Conservation (phyloP, 35 echinoderm and acorn worm genomes). For the Apostichopus californicus region DNA sequence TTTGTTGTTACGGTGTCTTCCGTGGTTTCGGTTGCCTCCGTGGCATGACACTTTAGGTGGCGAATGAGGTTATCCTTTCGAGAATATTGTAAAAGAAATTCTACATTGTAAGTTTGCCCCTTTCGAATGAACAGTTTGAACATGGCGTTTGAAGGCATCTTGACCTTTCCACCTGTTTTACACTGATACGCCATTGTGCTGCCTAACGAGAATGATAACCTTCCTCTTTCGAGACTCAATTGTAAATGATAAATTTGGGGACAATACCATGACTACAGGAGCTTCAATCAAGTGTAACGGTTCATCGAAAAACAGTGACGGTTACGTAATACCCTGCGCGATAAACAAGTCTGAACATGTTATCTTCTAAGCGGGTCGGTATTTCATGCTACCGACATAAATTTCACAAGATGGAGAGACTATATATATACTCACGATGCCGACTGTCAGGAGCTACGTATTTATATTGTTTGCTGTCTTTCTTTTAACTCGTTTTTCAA, state of each 20-base stretch:
- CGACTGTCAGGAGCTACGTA: too few relatives aligned
- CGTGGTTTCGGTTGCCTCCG: not conserved
- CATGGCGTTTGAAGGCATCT: slow-evolving; percentile 9
- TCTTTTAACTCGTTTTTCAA: too few relatives aligned
- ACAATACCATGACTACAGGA: not conserved
- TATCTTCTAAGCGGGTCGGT: not conserved
- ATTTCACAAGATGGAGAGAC: too few relatives aligned
- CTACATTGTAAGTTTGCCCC: not conserved
- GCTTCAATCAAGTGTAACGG: not conserved
- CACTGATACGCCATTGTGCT: slow-evolving; percentile 7
- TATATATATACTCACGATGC: too few relatives aligned
- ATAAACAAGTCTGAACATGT: not conserved
- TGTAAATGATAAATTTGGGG: not conserved
- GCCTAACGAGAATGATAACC: not conserved
- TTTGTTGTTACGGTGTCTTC: not conserved
- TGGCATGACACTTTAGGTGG: not conserved
- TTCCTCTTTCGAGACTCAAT: not conserved
- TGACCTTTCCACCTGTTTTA: slow-evolving; percentile 6
- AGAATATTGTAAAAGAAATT: slow-evolving; percentile 8
- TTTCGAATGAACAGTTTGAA: slow-evolving; percentile 8
- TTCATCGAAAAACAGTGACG: not conserved
- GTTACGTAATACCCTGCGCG: slow-evolving; percentile 4
- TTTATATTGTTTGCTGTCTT: too few relatives aligned
- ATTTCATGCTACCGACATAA: too few relatives aligned
- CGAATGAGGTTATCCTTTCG: slow-evolving; percentile 29